Evolutionary conservation across 2,888 invertebrate genomes (phyloP).

Genomic region (Dexiosoma caninum): DNA sequence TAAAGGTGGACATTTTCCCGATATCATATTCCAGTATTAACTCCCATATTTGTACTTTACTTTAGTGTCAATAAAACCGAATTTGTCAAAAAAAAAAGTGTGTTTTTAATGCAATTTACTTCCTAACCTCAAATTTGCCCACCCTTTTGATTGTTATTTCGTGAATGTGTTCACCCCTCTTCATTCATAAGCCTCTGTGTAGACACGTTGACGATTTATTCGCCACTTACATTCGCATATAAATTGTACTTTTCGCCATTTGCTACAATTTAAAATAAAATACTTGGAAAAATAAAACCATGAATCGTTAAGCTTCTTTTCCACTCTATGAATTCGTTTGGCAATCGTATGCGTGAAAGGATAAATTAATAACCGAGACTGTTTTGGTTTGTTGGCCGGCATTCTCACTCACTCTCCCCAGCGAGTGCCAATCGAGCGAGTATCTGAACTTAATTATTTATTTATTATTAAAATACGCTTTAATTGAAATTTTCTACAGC

Average conservation of each 20-base stretch:
- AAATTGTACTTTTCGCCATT: slow-evolving; percentile 25
- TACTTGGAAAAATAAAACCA: neutral
- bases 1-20: no score
- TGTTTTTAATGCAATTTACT: no score
- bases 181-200: neutral
- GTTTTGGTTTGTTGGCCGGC: neutral
- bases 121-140: no score
- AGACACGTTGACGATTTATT: neutral
- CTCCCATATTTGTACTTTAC: no score
- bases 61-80: no score
- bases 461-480: slow-evolving; percentile 66
- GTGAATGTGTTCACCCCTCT: no score
- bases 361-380: slow-evolving; percentile 34
- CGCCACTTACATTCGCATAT: slow-evolving; percentile 17
- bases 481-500: slow-evolving; percentile 63
- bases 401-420: neutral
- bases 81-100: no score
- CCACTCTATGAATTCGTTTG: slow-evolving; percentile 43
- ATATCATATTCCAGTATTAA: no score
- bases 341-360: slow-evolving; percentile 16
- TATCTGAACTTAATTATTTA: slow-evolving; percentile 63
- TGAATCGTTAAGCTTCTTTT: slow-evolving; percentile 56
- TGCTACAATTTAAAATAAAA: slow-evolving; percentile 18
- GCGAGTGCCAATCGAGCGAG: neutral
- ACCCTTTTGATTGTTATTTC: no score